Evolutionary conservation across 2,797 vertebrate species (phyloP).

Genomic region (Buphagus erythrorhynchus): DNA sequence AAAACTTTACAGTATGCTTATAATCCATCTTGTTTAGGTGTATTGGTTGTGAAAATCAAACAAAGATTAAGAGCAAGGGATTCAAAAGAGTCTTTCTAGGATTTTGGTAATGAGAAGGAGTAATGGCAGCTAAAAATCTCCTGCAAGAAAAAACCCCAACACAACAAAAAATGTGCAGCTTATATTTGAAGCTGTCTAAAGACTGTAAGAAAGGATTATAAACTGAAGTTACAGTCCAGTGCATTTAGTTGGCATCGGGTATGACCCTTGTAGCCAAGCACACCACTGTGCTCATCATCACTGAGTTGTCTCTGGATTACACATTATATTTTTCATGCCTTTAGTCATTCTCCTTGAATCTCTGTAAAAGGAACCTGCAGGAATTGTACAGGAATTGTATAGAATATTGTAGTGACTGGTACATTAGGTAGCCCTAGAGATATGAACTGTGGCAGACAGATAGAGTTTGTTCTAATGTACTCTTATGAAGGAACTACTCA

Average conservation of each 20-base stretch:
- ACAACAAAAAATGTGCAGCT: background rate
- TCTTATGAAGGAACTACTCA: background rate
- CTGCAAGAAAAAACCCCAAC: accelerated
- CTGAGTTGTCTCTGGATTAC: background rate
- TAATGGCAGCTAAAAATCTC: background rate
- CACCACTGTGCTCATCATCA: background rate
- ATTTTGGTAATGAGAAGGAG: background rate
- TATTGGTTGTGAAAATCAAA: background rate
- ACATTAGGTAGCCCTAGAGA: background rate
- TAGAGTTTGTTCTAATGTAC: background rate
- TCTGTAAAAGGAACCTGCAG: background rate
- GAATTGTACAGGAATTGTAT: background rate
- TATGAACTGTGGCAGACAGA: background rate
- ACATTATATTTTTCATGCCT: conserved; percentile 9
- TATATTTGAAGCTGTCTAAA: background rate
- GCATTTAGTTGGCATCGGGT: background rate
- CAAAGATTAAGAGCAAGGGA: background rate
- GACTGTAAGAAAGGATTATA: background rate
- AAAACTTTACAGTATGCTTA: background rate
- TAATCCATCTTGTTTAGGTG: background rate
- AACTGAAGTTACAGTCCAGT: background rate
- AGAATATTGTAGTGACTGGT: background rate
- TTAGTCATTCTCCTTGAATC: background rate
- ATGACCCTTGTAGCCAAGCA: background rate
- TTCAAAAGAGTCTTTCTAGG: background rate